Base-by-base conservation (phyloP, 1,140 invertebrate species). In the Meteorus sp. region DNA sequence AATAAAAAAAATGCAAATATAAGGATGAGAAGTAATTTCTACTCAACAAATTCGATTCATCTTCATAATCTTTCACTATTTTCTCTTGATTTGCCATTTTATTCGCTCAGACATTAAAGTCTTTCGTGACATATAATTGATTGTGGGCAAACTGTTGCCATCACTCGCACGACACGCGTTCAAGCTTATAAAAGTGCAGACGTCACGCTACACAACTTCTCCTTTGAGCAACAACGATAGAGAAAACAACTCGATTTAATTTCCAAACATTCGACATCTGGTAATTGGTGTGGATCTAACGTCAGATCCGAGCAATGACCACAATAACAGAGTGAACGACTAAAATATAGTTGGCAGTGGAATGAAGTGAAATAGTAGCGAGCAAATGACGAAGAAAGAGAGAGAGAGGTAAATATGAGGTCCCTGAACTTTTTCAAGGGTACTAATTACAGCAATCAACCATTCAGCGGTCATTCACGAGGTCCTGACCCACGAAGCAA, bases 401-500 rank as follows among this genome's bases (percentile, higher is more conserved):
- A n/a, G n/a, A n/a, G n/a, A n/a, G n/a, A n/a, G n/a, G n/a, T n/a
- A n/a, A n/a, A n/a, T n/a, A n/a, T n/a, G n/a, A 52, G 56, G 56
- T 59, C 48, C 23, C 48, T 59, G 56, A 59, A 59, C 56, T 59
- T 51, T 35, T 59, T 59, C 56, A 59, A 59, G 56, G 56, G 25
- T 44, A 59, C 47, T 59, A 59, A 59, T 59, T 59, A 59, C 48
- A 52, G 37, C 39, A 52, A 52, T 59, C 56, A 59, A 48, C 45
- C 22, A 58, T 58, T 58, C 47, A 59, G 31, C 27, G 53, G 39
- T 55, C 53, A 55, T 55, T 44, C 53, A 55, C 37, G 25, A 29
- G 37, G 51, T 53, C 35, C 51, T 53, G 37, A 53, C 51, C 51
- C 29, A 53, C 27, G 31, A 33, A 11, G 8, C 22, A 51, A 17